Evolutionary conservation across 2,113 vertebrate species (phyloP).

Genomic region (Spea bombifrons): DNA sequence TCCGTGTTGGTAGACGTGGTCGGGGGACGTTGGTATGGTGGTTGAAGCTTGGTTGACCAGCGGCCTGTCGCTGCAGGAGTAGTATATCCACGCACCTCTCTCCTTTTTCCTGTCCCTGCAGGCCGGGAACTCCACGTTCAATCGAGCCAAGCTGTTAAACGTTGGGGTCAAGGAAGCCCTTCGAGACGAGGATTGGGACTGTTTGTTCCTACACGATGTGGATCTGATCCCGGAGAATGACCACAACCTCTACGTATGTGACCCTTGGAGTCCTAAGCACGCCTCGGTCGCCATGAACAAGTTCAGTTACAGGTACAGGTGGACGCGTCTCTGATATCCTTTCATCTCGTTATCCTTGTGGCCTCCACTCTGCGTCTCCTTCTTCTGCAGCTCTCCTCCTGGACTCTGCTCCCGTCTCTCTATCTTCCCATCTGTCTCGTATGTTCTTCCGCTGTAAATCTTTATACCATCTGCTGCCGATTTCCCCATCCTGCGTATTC

Average conservation of each 20-base stretch:
- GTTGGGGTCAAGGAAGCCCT: constrained; percentile 91
- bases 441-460: neutral
- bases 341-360: too few relatives aligned
- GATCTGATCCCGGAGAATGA: constrained; percentile 94
- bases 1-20: too few relatives aligned
- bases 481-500: neutral
- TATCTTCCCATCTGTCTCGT: neutral
- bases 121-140: constrained; percentile 87
- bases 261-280: constrained; percentile 84
- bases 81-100: neutral
- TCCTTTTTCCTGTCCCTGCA: constrained; percentile 34
- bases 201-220: constrained; percentile 89
- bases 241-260: constrained; percentile 90
- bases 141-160: constrained; percentile 91
- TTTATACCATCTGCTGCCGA: constrained; percentile 4
- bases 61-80: neutral
- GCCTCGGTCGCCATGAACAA: constrained; percentile 95
- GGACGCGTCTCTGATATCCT: neutral
- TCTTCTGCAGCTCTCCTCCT: neutral
- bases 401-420: neutral
- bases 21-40: too few relatives aligned
- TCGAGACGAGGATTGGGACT: constrained; percentile 90
- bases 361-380: neutral
- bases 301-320: constrained; percentile 83
- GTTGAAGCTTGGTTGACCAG: too few relatives aligned